Conservation (phyloP, 37 sponge, comb jelly and placozoan species). For the Aphrocallistes beatrix region DNA sequence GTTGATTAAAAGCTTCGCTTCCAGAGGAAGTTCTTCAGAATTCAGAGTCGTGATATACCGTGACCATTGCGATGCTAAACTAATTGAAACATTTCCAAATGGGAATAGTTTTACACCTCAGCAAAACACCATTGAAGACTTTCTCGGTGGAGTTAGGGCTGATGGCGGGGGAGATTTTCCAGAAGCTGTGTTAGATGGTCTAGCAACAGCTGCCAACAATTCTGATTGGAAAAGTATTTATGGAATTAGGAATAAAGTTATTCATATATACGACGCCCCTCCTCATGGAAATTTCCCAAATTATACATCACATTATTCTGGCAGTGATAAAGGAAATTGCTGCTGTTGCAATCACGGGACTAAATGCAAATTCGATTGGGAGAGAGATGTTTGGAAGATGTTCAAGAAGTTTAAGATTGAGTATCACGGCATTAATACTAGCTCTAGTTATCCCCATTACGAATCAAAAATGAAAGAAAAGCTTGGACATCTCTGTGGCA, state of each 20-base stretch:
- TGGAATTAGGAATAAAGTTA: background rate
- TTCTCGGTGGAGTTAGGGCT: background rate
- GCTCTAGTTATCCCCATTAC: background rate
- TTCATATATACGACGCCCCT: conserved; percentile 2
- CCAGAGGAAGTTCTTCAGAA: background rate
- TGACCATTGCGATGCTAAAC: background rate
- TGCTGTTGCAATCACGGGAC: background rate
- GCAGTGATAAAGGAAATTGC: background rate
- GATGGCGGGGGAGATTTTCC: background rate
- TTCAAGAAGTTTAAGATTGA: background rate
- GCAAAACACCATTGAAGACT: background rate
- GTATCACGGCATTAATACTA: background rate
- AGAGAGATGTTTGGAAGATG: background rate
- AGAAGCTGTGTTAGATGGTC: conserved; percentile 5
- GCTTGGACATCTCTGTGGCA: background rate
- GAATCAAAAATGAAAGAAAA: background rate
- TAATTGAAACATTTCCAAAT: background rate
- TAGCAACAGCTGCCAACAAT: background rate
- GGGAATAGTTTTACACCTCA: background rate
- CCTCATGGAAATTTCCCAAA: background rate
- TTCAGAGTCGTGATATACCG: background rate
- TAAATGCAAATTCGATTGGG: background rate
- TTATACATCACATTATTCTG: background rate
- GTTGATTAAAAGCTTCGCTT: background rate
- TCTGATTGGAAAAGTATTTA: background rate